Conservation (phyloP, 2,888 invertebrate genomes). For the Aproaerema taeniolella region DNA sequence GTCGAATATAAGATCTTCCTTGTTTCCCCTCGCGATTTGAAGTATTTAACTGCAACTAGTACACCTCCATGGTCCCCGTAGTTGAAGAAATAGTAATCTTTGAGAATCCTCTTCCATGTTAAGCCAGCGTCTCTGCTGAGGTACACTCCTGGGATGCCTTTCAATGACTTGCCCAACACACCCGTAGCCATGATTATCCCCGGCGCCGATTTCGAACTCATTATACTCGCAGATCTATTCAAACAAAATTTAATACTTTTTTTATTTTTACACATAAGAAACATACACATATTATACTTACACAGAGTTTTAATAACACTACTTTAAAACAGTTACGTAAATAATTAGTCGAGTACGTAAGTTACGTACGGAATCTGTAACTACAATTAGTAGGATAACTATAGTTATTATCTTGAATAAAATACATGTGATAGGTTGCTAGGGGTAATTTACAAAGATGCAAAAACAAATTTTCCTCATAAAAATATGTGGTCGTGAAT, state of each 20-base stretch:
- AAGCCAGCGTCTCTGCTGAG: slow-evolving; percentile 89
- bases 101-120: slow-evolving; percentile 88
- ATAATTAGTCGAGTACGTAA: too few relatives aligned
- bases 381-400: too few relatives aligned
- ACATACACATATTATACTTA: slow-evolving; percentile 12
- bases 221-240: slow-evolving; percentile 85
- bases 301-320: too few relatives aligned
- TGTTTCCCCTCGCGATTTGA: slow-evolving; percentile 86
- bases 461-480: too few relatives aligned
- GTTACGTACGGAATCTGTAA: too few relatives aligned
- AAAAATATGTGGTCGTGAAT: too few relatives aligned
- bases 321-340: too few relatives aligned
- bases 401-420: too few relatives aligned
- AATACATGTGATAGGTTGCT: too few relatives aligned
- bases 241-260: too few relatives aligned
- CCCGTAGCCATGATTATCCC: slow-evolving; percentile 93
- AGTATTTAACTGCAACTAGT: slow-evolving; percentile 89
- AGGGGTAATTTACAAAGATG: too few relatives aligned
- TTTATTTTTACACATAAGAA: too few relatives aligned
- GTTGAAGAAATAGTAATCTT: slow-evolving; percentile 90
- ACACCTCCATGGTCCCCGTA: slow-evolving; percentile 95
- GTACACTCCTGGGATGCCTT: slow-evolving; percentile 89
- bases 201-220: slow-evolving; percentile 91
- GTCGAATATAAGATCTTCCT: slow-evolving; percentile 89
- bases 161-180: slow-evolving; percentile 85